Conservation (phyloP, 92 coral and sea anemone species). For the Metridium senile region DNA sequence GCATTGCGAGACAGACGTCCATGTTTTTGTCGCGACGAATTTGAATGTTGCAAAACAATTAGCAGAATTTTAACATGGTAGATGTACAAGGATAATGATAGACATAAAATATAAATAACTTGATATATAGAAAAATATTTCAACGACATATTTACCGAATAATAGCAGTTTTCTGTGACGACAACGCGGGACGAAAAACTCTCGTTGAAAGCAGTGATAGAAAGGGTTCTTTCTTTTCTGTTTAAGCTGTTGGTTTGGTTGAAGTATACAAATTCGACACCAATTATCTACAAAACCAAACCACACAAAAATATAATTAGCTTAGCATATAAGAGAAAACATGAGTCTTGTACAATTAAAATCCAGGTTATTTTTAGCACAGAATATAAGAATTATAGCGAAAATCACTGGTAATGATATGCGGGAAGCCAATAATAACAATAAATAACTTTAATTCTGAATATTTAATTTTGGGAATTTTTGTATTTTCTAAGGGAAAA, state of each 20-base stretch:
- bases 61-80: too few species aligned
- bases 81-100: background rate
- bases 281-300: slow-evolving; percentile 72
- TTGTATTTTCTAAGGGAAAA: background rate
- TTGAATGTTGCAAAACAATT: too few species aligned
- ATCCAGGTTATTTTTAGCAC: too few species aligned
- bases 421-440: slow-evolving; percentile 4
- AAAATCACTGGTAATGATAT: background rate
- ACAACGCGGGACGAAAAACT: slow-evolving; percentile 93
- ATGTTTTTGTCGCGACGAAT: too few species aligned
- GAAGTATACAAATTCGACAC: slow-evolving; percentile 94
- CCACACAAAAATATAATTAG: background rate
- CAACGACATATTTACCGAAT: slow-evolving; percentile 58
- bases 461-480: slow-evolving; percentile 1
- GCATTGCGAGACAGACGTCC: too few species aligned
- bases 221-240: slow-evolving; percentile 81
- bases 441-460: slow-evolving; percentile 18
- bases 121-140: background rate
- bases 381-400: background rate
- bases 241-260: slow-evolving; percentile 87
- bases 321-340: background rate
- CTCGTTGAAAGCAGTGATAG: slow-evolving; percentile 89
- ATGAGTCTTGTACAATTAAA: too few species aligned
- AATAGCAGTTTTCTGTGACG: slow-evolving; percentile 83
- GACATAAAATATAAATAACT: background rate